Conservation (phyloP, 1,140 invertebrate species). For the Oryzaephilus surinamensis region DNA sequence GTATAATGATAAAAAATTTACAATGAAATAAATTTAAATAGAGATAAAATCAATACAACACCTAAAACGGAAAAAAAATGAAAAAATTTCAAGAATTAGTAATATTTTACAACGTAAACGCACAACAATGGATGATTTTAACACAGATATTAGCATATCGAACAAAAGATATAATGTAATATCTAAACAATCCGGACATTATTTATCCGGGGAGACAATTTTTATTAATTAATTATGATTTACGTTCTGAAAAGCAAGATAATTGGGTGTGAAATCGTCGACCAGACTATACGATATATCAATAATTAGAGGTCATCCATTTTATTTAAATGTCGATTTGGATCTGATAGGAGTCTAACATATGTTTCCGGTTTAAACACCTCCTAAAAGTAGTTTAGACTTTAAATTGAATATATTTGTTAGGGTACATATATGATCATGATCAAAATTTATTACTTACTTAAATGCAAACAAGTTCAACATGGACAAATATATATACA, state of each 20-base stretch:
- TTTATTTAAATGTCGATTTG: constrained; percentile 9
- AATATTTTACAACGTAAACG: background rate
- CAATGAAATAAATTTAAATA: too few relatives aligned
- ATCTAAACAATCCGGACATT: background rate
- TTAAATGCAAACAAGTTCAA: too few relatives aligned
- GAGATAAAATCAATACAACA: too few relatives aligned
- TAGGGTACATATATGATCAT: too few relatives aligned
- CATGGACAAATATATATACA: too few relatives aligned
- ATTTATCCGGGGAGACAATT: constrained; percentile 1
- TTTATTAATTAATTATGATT: constrained; percentile 14
- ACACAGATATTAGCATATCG: background rate
- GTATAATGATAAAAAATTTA: too few relatives aligned
- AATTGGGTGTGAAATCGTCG: constrained; percentile 17
- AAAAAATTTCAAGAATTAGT: background rate
- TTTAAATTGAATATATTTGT: too few relatives aligned
- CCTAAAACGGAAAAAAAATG: background rate
- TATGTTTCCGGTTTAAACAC: constrained; percentile 16
- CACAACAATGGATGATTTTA: background rate
- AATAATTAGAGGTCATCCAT: constrained; percentile 17
- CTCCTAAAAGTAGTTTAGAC: too few relatives aligned
- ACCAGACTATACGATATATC: constrained; percentile 14
- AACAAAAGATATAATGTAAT: background rate
- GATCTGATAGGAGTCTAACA: constrained; percentile 14
- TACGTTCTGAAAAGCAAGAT: constrained; percentile 11
- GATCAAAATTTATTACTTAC: too few relatives aligned